Evolutionary conservation across 2,113 vertebrate genomes (phyloP).

Genomic region (Agelaius phoeniceus): DNA sequence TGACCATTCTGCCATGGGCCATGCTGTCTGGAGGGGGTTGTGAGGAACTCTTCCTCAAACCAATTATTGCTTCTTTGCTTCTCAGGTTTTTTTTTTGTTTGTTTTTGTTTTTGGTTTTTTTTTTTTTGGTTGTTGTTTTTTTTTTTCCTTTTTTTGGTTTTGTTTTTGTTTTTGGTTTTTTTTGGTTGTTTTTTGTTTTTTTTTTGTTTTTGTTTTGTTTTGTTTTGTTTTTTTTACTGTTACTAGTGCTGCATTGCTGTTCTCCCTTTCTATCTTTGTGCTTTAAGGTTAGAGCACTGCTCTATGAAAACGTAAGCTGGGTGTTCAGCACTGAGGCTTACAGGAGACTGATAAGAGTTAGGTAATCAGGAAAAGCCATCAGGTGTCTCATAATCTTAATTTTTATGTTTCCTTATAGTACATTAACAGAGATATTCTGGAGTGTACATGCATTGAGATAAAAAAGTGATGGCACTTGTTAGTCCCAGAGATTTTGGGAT

Average conservation of each 20-base stretch:
- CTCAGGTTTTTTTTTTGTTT: background rate
- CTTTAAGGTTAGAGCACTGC: background rate
- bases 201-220: background rate
- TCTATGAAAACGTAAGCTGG: background rate
- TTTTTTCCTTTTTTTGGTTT: background rate
- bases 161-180: background rate
- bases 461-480: conserved; percentile 2
- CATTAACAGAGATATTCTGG: background rate
- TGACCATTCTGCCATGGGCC: background rate
- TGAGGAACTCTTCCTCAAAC: background rate
- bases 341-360: background rate
- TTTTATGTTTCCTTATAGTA: background rate
- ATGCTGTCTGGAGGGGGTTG: background rate
- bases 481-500: background rate
- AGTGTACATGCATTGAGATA: background rate
- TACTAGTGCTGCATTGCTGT: rapidly evolving
- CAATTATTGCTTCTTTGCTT: background rate
- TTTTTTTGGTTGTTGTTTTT: background rate
- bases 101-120: background rate
- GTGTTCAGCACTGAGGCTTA: background rate
- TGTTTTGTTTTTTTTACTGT: background rate
- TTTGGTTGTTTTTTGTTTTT: background rate
- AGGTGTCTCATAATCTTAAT: background rate
- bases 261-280: background rate
- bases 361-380: background rate